Conservation (phyloP, 2,113 vertebrate species). For the Zingel zingel region DNA sequence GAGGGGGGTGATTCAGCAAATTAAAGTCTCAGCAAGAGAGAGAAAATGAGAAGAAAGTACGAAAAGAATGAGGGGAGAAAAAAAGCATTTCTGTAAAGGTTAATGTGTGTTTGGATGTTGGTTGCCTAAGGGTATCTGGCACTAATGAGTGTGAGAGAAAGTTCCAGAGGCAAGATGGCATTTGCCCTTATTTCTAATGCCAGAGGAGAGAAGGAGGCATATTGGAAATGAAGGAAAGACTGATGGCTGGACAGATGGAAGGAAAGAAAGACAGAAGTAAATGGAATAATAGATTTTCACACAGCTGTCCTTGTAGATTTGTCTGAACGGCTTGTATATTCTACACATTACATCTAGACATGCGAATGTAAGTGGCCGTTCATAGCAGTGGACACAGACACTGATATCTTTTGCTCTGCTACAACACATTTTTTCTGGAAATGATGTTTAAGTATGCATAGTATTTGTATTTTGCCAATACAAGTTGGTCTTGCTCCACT, state of each 20-base stretch:
- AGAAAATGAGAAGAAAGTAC: constrained; percentile 1
- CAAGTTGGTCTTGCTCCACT: background rate
- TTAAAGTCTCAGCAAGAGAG: constrained; percentile 37
- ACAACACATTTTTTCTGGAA: too few species aligned
- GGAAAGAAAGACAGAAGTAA: background rate
- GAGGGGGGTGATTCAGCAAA: constrained; percentile 13
- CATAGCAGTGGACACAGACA: background rate
- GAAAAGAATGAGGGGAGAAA: background rate
- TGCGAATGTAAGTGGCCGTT: too few species aligned
- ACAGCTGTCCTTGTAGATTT: background rate
- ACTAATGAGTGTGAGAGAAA: constrained; percentile 71
- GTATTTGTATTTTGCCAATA: background rate
- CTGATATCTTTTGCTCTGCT: background rate
- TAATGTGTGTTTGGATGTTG: constrained; percentile 77
- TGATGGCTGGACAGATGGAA: background rate
- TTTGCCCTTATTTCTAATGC: constrained; percentile 60
- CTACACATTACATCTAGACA: too few species aligned
- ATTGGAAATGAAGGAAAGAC: background rate
- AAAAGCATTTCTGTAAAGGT: constrained; percentile 70
- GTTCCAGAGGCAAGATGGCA: constrained; percentile 64
- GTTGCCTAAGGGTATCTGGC: constrained; percentile 55
- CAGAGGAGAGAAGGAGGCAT: constrained; percentile 14
- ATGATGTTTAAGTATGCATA: background rate
- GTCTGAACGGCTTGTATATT: too few species aligned
- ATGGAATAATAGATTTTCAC: background rate